A percentile compares a stretch with the other conserved stretches of the same genome.
Conservation (phyloP, 2,113 vertebrate species). For the Menidia beryllina region DNA sequence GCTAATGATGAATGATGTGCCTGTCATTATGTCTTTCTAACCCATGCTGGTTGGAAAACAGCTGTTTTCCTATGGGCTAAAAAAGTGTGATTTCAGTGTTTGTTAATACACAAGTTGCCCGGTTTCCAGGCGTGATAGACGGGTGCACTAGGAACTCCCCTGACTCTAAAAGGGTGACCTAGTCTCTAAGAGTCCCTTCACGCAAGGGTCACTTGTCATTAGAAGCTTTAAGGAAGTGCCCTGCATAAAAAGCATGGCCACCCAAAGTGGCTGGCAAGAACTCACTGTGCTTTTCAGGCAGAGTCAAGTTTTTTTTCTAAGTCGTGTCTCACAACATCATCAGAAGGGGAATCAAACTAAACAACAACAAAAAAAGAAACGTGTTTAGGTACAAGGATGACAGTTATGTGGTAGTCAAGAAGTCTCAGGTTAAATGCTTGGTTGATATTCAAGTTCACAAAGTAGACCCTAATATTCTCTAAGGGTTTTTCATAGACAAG, state of each 20-base stretch:
- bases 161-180: conserved; percentile 82
- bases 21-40: conserved; percentile 63
- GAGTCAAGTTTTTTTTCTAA: conserved; percentile 73
- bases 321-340: conserved; percentile 57
- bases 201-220: conserved; percentile 85
- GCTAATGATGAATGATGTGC: conserved; percentile 56
- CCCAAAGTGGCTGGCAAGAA: conserved; percentile 82
- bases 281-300: conserved; percentile 64
- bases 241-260: conserved; percentile 82
- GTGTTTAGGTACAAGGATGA: conserved; percentile 12
- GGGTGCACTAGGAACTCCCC: conserved; percentile 78
- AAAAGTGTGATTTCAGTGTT: conserved; percentile 51
- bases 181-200: conserved; percentile 83
- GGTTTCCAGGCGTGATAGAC: conserved; percentile 83
- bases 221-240: conserved; percentile 81
- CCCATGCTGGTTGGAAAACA: conserved; percentile 62
- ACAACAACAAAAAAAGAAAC: conserved; percentile 5
- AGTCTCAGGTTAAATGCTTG: not conserved
- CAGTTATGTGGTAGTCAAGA: not conserved
- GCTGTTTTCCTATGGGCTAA: conserved; percentile 51
- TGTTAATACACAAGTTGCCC: conserved; percentile 67
- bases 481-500: too few relatives aligned
- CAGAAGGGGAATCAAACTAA: conserved; percentile 38
- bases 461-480: not conserved
- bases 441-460: not conserved